Evolutionary conservation across 2,888 invertebrate genomes (phyloP).

Genomic region (Acleris cristana): DNA sequence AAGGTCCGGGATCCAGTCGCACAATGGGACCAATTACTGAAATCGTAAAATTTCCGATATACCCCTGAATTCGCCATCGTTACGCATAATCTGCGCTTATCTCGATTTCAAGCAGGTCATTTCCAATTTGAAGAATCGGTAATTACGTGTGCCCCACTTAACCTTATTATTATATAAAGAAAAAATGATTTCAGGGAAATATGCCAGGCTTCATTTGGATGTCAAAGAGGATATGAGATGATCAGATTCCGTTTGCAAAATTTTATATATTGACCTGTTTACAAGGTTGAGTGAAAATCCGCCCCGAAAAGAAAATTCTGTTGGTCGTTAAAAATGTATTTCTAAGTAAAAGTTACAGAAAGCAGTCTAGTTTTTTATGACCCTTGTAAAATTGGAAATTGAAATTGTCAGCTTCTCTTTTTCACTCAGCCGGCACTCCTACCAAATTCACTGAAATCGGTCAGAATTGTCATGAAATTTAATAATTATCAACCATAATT

Average conservation of each 20-base stretch:
- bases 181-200: neutral
- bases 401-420: too few relatives aligned
- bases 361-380: too few relatives aligned
- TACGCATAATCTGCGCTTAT: slow-evolving; percentile 50
- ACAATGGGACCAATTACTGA: slow-evolving; percentile 72
- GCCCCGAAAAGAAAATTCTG: too few relatives aligned
- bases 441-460: too few relatives aligned
- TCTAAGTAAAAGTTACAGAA: too few relatives aligned
- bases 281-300: too few relatives aligned
- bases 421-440: too few relatives aligned
- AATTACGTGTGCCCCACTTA: slow-evolving; percentile 24
- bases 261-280: neutral
- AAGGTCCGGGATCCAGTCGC: slow-evolving; percentile 57
- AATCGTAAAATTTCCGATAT: slow-evolving; percentile 59
- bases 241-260: neutral
- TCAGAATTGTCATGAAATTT: too few relatives aligned
- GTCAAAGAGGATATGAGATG: slow-evolving; percentile 6
- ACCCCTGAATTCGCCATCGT: slow-evolving; percentile 54
- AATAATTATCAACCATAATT: too few relatives aligned
- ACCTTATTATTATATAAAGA: slow-evolving; percentile 4
- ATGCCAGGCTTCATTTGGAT: slow-evolving; percentile 4
- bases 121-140: slow-evolving; percentile 33
- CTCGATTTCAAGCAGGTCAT: slow-evolving; percentile 31
- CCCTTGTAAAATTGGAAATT: too few relatives aligned
- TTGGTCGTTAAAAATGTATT: too few relatives aligned